These are phyloP conservation scores for Leptinotarsa juncta DNA, from an alignment of 2,888 invertebrate genomes.

Conservation along the genomic window DNA sequence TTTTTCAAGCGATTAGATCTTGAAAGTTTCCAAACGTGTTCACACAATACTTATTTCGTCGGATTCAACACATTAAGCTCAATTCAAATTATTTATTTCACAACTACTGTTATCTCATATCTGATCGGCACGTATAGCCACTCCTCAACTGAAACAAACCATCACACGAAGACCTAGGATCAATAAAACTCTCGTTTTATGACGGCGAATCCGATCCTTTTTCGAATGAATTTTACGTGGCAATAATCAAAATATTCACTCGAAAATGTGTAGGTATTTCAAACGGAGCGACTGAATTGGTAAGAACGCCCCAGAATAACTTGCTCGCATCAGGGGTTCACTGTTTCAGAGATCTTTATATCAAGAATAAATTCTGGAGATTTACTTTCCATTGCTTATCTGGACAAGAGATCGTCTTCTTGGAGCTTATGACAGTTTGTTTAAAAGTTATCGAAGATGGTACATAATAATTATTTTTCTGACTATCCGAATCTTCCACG, in stretches of 20 bases:
- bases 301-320: background rate
- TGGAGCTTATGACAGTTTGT: background rate
- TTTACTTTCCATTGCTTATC: background rate
- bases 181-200: conserved; percentile 3
- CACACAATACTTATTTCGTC: background rate
- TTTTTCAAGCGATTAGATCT: no score
- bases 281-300: background rate
- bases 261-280: conserved; percentile 32
- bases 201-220: background rate
- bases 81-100: background rate
- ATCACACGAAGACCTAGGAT: background rate
- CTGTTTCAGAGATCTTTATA: background rate
- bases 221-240: background rate
- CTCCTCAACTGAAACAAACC: background rate
- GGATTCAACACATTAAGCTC: background rate
- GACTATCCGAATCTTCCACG: no score
- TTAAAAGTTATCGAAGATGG: background rate
- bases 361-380: background rate
- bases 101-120: background rate
- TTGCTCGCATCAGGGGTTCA: background rate
- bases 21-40: no score
- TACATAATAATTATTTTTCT: background rate
- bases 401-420: background rate
- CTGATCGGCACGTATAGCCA: background rate
- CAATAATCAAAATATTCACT: conserved; percentile 33